These are phyloP conservation scores for Nephila pilipes DNA, from an alignment of 1,140 invertebrate species.

Conservation along the genomic window DNA sequence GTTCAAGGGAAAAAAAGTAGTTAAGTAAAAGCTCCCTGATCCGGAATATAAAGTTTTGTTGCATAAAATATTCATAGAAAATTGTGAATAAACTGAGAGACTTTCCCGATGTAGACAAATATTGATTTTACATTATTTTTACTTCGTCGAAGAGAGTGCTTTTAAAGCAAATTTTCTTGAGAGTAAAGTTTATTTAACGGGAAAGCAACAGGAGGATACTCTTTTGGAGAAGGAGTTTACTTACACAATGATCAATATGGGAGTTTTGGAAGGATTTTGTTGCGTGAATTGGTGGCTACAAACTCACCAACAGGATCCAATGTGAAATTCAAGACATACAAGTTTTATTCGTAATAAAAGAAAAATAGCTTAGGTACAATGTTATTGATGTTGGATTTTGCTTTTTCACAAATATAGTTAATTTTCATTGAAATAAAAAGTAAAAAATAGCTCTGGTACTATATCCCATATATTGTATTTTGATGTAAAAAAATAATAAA, in stretches of 20 bases:
- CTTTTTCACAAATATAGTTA: too few species aligned
- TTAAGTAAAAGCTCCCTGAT: not conserved
- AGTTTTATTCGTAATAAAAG: too few species aligned
- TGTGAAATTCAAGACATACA: too few species aligned
- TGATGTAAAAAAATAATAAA: too few species aligned
- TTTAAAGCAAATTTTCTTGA: not conserved
- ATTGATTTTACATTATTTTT: slow-evolving; percentile 49
- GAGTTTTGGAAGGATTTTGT: not conserved
- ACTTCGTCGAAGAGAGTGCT: not conserved
- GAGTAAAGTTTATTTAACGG: not conserved
- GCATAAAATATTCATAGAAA: slow-evolving; percentile 34
- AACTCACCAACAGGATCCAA: too few species aligned
- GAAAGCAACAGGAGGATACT: slow-evolving; percentile 20
- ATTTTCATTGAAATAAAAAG: too few species aligned
- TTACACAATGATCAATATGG: not conserved
- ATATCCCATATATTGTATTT: too few species aligned
- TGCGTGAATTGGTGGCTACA: too few species aligned
- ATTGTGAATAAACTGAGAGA: slow-evolving; percentile 26
- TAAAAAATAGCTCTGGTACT: too few species aligned
- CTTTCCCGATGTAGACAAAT: slow-evolving; percentile 9
- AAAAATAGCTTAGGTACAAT: too few species aligned
- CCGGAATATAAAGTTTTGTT: slow-evolving; percentile 31
- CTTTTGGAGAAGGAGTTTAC: not conserved
- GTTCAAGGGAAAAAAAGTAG: not conserved
- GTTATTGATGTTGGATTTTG: too few species aligned